Evolutionary conservation across 2,797 vertebrate genomes (phyloP).

Genomic region (Esox lucius): DNA sequence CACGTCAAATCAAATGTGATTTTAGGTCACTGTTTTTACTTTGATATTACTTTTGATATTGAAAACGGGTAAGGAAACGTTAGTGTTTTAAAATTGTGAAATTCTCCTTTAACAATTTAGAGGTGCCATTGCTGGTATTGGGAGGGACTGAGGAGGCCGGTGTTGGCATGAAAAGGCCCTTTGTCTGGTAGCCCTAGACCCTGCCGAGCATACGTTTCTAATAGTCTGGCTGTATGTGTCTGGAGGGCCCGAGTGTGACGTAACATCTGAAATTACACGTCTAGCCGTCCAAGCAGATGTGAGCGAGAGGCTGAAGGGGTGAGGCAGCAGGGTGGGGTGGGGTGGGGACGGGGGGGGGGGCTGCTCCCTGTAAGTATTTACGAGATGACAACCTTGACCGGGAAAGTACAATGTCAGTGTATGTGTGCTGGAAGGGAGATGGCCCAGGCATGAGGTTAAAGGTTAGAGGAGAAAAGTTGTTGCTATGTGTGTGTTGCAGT

Average conservation of each 20-base stretch:
- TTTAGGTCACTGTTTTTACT: no score
- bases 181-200: slow-evolving; percentile 53
- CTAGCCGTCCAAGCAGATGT: slow-evolving; percentile 55
- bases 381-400: slow-evolving; percentile 20
- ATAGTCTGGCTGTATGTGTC: slow-evolving; percentile 38
- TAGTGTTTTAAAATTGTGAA: no score
- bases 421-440: neutral
- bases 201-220: slow-evolving; percentile 44
- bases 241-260: slow-evolving; percentile 27
- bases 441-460: neutral
- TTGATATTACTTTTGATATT: no score
- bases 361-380: slow-evolving; percentile 21
- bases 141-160: neutral
- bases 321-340: neutral
- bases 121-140: slow-evolving; percentile 4
- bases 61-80: no score
- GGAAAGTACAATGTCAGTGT: slow-evolving; percentile 11
- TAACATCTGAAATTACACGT: slow-evolving; percentile 53
- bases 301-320: slow-evolving; percentile 25
- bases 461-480: no score
- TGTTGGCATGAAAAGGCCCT: slow-evolving; percentile 47
- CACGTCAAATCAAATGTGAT: no score
- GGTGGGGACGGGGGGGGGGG: neutral
- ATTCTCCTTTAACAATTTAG: neutral
- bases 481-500: slow-evolving; percentile 13